phyloP scores from a whole-genome alignment of 2,888 invertebrate genomes.

The Spisula solida region DNA sequence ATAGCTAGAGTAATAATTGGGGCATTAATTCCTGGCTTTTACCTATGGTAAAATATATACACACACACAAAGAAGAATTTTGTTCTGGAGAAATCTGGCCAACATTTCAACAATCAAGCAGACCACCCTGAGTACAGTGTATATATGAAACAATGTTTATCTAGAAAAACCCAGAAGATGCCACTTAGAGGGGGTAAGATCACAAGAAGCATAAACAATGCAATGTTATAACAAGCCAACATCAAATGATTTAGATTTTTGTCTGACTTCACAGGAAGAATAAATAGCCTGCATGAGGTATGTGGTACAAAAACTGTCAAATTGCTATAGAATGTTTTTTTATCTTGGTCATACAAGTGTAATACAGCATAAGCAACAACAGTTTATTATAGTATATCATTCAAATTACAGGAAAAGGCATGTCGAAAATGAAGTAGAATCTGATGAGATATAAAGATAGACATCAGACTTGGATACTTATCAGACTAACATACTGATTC shows the following conservation, averaged over 20 bases:
- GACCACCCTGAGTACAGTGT: conserved; percentile 51
- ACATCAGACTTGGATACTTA: too few relatives aligned
- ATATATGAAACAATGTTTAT: conserved; percentile 36
- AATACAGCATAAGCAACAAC: too few relatives aligned
- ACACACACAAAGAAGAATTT: conserved; percentile 34
- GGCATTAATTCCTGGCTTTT: conserved; percentile 33
- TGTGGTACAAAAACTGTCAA: not conserved
- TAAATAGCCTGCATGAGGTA: not conserved
- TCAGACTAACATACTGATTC: too few relatives aligned
- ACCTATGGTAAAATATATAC: conserved; percentile 27
- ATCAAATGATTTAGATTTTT: conserved; percentile 15
- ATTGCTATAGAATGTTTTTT: not conserved
- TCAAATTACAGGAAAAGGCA: too few relatives aligned
- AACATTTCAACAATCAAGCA: conserved; percentile 56
- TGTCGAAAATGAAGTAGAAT: too few relatives aligned
- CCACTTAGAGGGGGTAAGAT: not conserved
- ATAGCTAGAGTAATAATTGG: conserved; percentile 30
- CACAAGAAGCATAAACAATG: not conserved
- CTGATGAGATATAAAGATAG: too few relatives aligned
- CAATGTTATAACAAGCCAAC: not conserved
- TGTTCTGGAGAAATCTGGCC: conserved; percentile 41
- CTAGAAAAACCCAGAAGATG: conserved; percentile 36
- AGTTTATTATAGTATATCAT: too few relatives aligned
- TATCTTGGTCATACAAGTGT: not conserved
- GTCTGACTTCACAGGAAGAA: conserved; percentile 1